Conservation (phyloP, 2,888 invertebrate genomes). For the Heterodera filipjevi region DNA sequence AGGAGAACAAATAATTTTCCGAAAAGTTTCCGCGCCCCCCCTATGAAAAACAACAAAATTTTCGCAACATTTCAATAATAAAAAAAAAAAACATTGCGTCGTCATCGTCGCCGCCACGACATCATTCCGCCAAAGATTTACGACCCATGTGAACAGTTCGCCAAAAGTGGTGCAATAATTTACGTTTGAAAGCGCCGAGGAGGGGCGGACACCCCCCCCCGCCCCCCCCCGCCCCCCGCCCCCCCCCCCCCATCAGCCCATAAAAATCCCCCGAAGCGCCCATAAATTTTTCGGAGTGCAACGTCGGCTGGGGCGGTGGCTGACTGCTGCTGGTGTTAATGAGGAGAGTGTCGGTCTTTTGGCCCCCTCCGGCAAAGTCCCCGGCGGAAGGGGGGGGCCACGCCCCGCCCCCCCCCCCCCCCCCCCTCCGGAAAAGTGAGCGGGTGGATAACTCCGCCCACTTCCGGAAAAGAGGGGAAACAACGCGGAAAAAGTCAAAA, state of each 20-base stretch:
- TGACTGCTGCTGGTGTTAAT: neutral
- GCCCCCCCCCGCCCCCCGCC: neutral
- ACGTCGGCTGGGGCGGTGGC: neutral
- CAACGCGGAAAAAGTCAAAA: neutral
- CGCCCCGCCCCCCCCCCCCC: neutral
- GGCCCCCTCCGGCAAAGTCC: neutral
- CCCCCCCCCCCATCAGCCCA: neutral
- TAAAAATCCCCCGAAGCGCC: neutral
- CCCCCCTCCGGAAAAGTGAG: neutral
- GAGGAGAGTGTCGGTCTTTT: conserved; percentile 1
- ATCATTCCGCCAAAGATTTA: neutral
- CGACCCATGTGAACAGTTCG: neutral
- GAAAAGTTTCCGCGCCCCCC: too few relatives aligned
- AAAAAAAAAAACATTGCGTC: too few relatives aligned
- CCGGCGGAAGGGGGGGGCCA: too few relatives aligned
- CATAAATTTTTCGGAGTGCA: neutral
- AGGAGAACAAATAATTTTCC: too few relatives aligned
- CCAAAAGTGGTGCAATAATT: conserved; percentile 12
- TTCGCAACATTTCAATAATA: neutral
- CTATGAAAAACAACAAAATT: neutral
- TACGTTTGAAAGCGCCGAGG: neutral
- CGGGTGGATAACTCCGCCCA: neutral
- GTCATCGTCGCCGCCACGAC: too few relatives aligned
- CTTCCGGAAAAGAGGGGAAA: neutral
- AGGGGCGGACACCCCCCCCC: too few relatives aligned